These are phyloP conservation scores for Euzetes globulus DNA, from an alignment of 2,888 invertebrate species.

Conservation along the genomic window DNA sequence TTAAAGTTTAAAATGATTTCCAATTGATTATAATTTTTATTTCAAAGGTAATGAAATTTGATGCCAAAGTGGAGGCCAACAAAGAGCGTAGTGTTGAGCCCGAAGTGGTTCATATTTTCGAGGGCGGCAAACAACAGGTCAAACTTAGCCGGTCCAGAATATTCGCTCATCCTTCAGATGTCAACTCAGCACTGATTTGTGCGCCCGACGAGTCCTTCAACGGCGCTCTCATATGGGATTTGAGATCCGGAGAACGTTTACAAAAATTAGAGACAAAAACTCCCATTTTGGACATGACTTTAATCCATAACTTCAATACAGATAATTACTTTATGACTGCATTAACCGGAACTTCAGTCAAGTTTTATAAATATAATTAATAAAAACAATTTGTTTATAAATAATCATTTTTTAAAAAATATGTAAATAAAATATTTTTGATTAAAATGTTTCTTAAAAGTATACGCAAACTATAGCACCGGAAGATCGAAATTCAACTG, in stretches of 20 bases:
- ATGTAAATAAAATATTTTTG: neutral
- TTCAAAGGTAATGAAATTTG: neutral
- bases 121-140: constrained; percentile 60
- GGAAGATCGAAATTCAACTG: neutral
- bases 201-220: constrained; percentile 62
- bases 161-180: constrained; percentile 53
- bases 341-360: constrained; percentile 59
- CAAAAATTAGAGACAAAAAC: constrained; percentile 58
- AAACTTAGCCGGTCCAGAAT: constrained; percentile 61
- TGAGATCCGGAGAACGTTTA: constrained; percentile 51
- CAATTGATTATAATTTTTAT: constrained; percentile 1
- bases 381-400: constrained; percentile 16
- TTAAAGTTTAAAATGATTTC: neutral
- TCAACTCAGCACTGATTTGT: constrained; percentile 56
- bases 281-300: constrained; percentile 61
- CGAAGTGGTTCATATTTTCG: constrained; percentile 35
- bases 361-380: constrained; percentile 54
- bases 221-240: constrained; percentile 59
- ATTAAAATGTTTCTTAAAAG: neutral
- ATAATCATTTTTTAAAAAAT: neutral
- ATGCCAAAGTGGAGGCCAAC: neutral
- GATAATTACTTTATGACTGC: constrained; percentile 56
- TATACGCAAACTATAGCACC: constrained; percentile 11
- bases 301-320: constrained; percentile 45
- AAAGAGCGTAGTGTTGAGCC: neutral